These are phyloP conservation scores for Minunthozetes semirufus DNA, from an alignment of 2,888 invertebrate genomes.

Conservation along the genomic window DNA sequence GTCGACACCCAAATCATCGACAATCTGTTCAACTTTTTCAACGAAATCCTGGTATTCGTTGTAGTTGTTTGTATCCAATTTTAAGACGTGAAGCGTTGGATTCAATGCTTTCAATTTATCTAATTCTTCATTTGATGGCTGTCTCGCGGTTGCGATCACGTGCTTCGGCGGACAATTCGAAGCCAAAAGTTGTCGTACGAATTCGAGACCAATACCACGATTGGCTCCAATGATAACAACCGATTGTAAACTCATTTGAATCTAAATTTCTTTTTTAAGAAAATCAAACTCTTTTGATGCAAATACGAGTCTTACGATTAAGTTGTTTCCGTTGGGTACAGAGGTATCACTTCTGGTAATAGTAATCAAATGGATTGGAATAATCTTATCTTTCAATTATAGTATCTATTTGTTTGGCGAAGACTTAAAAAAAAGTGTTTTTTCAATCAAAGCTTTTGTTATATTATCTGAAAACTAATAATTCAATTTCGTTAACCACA, in stretches of 20 bases:
- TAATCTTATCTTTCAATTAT: no score
- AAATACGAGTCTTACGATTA: no score
- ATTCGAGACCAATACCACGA: slow-evolving; percentile 77
- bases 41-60: slow-evolving; percentile 33
- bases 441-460: no score
- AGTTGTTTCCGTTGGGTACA: no score
- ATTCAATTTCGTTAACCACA: no score
- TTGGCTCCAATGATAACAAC: slow-evolving; percentile 83
- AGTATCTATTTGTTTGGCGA: no score
- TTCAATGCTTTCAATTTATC: slow-evolving; percentile 57
- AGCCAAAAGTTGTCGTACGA: slow-evolving; percentile 59
- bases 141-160: slow-evolving; percentile 72
- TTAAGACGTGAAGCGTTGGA: slow-evolving; percentile 61
- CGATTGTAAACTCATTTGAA: slow-evolving; percentile 46
- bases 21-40: slow-evolving; percentile 49
- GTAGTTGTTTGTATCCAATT: slow-evolving; percentile 46
- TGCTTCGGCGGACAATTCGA: slow-evolving; percentile 56
- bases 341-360: no score
- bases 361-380: no score
- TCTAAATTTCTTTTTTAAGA: no score
- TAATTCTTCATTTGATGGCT: slow-evolving; percentile 64
- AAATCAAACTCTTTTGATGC: no score
- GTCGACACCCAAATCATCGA: slow-evolving; percentile 67
- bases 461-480: no score
- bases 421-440: no score